phyloP scores from a whole-genome alignment of 2,797 vertebrate species.

The Percopsis omiscomaycus region DNA sequence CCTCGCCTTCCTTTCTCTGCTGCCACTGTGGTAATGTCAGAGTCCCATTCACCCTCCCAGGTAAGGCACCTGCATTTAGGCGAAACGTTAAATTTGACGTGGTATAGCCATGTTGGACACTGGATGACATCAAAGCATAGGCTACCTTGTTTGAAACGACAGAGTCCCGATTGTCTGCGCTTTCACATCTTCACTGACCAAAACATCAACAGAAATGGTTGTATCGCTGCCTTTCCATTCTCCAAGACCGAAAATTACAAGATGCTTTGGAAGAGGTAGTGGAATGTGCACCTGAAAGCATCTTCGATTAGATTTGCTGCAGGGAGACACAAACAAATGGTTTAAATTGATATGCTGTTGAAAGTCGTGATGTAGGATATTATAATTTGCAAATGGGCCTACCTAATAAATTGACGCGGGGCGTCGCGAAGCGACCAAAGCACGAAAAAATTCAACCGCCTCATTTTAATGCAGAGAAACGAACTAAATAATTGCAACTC shows the following conservation, averaged over 20 bases:
- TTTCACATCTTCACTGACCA: conserved; percentile 68
- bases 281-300: conserved; percentile 83
- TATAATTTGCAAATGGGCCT: background rate
- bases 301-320: conserved; percentile 78
- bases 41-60: conserved; percentile 85
- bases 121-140: too few relatives aligned
- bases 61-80: conserved; percentile 77
- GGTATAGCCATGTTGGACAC: too few relatives aligned
- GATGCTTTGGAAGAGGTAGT: conserved; percentile 81
- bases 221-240: conserved; percentile 78
- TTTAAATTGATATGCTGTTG: background rate
- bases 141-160: conserved; percentile 71
- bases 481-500: fast-evolving
- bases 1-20: conserved; percentile 76
- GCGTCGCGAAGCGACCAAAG: conserved; percentile 81
- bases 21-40: conserved; percentile 73
- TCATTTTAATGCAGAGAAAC: conserved; percentile 47
- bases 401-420: conserved; percentile 83
- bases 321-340: background rate
- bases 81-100: background rate
- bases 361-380: background rate
- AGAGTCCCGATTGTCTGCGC: conserved; percentile 80
- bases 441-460: conserved; percentile 75
- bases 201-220: conserved; percentile 73
- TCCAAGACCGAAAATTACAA: conserved; percentile 85